Conservation (phyloP, 2,888 invertebrate genomes). For the Julus scandinavius region DNA sequence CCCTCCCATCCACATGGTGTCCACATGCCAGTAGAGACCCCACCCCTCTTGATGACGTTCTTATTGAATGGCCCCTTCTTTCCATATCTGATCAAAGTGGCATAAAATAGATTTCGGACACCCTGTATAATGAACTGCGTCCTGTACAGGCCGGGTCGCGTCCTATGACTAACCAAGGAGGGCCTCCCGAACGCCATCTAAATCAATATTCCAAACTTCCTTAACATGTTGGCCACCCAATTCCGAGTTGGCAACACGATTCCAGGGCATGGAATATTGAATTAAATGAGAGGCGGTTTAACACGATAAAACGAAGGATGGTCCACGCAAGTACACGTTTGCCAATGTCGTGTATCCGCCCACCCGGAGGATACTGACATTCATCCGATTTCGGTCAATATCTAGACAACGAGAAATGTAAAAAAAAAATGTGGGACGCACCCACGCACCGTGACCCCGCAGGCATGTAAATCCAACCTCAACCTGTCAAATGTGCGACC, state of each 20-base stretch:
- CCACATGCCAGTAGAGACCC: too few relatives aligned
- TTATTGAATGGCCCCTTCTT: too few relatives aligned
- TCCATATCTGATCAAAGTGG: too few relatives aligned
- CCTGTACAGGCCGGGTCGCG: not conserved
- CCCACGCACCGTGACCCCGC: not conserved
- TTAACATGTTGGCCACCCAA: not conserved
- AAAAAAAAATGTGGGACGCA: not conserved
- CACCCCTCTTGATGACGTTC: too few relatives aligned
- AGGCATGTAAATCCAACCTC: not conserved
- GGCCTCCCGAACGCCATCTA: not conserved
- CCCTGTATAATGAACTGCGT: too few relatives aligned
- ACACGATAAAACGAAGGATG: not conserved
- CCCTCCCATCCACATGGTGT: too few relatives aligned
- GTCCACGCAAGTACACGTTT: not conserved
- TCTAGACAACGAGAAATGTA: not conserved
- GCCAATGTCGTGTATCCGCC: constrained; percentile 5
- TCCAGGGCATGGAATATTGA: constrained; percentile 14
- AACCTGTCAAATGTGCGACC: constrained; percentile 8
- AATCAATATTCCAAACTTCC: not conserved
- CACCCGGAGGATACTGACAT: constrained; percentile 28
- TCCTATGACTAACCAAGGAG: not conserved
- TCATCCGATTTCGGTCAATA: not conserved
- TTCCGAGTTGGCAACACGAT: not conserved
- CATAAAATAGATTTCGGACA: too few relatives aligned
- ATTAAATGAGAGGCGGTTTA: constrained; percentile 28